A percentile compares a stretch with the other conserved stretches of the same genome.
Conservation (phyloP, 2,888 invertebrate genomes). For the Drosophila ustulata region DNA sequence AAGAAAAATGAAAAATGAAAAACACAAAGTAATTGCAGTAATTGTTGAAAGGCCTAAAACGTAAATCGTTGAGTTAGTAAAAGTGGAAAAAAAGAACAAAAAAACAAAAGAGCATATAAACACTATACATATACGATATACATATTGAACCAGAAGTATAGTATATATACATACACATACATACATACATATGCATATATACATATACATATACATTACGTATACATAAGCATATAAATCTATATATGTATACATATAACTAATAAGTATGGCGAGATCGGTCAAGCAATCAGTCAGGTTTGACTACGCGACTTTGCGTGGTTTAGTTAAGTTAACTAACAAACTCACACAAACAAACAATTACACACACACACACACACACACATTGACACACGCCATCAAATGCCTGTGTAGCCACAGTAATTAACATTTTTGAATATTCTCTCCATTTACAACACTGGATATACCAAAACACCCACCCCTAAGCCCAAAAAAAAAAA, state of each 20-base stretch:
- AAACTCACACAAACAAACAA: conserved; percentile 19
- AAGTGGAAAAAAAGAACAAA: background rate
- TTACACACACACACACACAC: conserved; percentile 18
- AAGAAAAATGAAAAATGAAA: conserved; percentile 8
- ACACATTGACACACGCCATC: conserved; percentile 36
- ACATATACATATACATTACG: conserved; percentile 40
- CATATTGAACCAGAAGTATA: conserved; percentile 61
- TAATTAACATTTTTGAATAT: conserved; percentile 43
- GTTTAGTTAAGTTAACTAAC: conserved; percentile 47
- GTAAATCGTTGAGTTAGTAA: conserved; percentile 34
- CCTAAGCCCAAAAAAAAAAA: conserved; percentile 17
- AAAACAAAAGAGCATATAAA: conserved; percentile 44
- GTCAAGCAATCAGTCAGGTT: conserved; percentile 51
- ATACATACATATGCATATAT: conserved; percentile 24
- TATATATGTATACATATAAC: conserved; percentile 36
- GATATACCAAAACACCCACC: conserved; percentile 44
- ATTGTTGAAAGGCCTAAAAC: conserved; percentile 35
- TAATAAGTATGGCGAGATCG: conserved; percentile 35
- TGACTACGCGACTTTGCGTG: conserved; percentile 35
- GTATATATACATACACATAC: conserved; percentile 25
- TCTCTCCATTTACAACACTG: conserved; percentile 57
- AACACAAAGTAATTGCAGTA: conserved; percentile 9
- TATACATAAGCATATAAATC: conserved; percentile 30
- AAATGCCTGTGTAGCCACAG: conserved; percentile 52
- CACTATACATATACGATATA: conserved; percentile 73